Percentiles rank a stretch among this genome's conserved stretches.
These are phyloP conservation scores for Sitophilus oryzae DNA, from an alignment of 1,140 invertebrate species.

Conservation along the genomic window DNA sequence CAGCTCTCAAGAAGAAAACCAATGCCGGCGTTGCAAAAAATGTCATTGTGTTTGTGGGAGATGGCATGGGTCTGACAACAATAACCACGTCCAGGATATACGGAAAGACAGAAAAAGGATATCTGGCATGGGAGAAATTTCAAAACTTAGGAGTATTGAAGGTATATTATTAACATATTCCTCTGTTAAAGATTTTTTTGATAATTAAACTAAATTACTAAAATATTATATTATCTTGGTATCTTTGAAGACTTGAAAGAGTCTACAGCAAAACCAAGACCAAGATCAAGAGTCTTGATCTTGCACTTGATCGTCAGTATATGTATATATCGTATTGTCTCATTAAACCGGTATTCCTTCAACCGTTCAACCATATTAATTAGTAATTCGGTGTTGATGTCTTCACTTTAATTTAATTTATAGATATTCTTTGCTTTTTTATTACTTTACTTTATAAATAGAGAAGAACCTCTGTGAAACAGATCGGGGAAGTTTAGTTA, in stretches of 20 bases:
- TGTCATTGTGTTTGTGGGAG: slow-evolving; percentile 86
- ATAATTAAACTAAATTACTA: not conserved
- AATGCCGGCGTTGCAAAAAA: slow-evolving; percentile 73
- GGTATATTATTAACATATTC: slow-evolving; percentile 48
- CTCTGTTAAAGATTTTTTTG: not conserved
- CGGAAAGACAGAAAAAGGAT: slow-evolving; percentile 60
- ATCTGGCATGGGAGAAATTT: slow-evolving; percentile 75
- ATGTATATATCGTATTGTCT: no score
- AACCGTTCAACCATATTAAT: no score
- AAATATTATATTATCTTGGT: not conserved
- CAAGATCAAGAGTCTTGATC: no score
- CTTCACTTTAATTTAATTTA: no score
- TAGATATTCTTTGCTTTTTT: no score
- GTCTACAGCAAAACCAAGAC: no score
- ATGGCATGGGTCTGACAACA: slow-evolving; percentile 90
- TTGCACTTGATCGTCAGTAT: no score
- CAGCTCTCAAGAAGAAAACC: slow-evolving; percentile 45
- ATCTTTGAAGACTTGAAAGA: not conserved
- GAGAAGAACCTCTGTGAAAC: no score
- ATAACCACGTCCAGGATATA: slow-evolving; percentile 79
- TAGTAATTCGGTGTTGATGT: no score
- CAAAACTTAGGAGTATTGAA: slow-evolving; percentile 77
- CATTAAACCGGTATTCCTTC: no score
- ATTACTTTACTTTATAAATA: no score
- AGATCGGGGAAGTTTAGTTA: no score